These are phyloP conservation scores for Oreocharis arfaki DNA, from an alignment of 2,113 vertebrate species.

Conservation along the genomic window DNA sequence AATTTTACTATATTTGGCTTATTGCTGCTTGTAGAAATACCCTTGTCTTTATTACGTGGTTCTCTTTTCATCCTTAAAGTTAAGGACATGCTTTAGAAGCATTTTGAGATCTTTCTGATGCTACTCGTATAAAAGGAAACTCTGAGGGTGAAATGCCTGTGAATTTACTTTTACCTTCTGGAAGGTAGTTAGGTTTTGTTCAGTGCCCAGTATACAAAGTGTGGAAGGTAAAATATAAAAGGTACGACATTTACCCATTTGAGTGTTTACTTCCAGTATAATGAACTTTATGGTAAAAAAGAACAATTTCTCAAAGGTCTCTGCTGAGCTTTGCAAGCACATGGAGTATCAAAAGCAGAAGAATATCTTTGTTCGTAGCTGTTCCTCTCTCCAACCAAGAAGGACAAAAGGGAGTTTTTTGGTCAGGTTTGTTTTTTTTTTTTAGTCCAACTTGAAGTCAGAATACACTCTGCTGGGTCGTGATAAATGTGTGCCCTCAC, in stretches of 20 bases:
- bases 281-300: background rate
- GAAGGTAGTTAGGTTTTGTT: background rate
- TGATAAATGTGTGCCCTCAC: background rate
- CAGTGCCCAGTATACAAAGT: background rate
- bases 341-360: background rate
- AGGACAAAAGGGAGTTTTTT: background rate
- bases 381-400: background rate
- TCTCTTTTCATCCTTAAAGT: background rate
- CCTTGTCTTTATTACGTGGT: background rate
- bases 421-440: background rate
- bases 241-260: background rate
- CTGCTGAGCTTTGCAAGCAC: background rate
- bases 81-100: background rate
- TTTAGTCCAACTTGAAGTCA: background rate
- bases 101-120: background rate
- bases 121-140: background rate
- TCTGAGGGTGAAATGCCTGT: background rate
- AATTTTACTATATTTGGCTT: background rate
- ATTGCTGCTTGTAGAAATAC: background rate
- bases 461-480: background rate
- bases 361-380: background rate
- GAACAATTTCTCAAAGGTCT: background rate
- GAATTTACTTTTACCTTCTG: background rate
- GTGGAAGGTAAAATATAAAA: background rate
- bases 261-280: background rate